Evolutionary conservation across 2,113 vertebrate genomes (phyloP), one percentile per base, ranked within the genome.

Genomic region (Melospiza georgiana): DNA sequence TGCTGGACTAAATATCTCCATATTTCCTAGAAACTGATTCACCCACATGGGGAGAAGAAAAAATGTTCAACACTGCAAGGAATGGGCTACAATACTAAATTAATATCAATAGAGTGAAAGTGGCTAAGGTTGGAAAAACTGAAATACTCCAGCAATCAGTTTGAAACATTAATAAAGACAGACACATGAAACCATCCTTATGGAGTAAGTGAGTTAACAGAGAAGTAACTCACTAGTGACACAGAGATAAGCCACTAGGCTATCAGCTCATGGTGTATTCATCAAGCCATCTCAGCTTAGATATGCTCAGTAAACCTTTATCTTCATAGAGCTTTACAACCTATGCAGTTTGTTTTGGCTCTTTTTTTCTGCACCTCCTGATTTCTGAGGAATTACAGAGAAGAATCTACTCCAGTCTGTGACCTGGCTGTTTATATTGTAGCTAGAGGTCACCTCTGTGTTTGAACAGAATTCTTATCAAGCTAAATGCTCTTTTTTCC

Each of bases 291-390:
- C 69, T 92, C 43, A 73, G 48, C 30, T 94, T 73, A 78, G 92
- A 79, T 86, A 94, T 74, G 58, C 46, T 95, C 88, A 74, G 79
- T 85, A 91, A 93, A 89, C 28, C 71, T 89, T 81, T 75, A 65
- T 51, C 16, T 71, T 89, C 12, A 37, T 73, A 79, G 69, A 96
- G 33, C 6, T 90, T 78, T 87, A 73, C 57, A 63, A 80, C 52
- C 55, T 82, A 69, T 66, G 18, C n/a, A 52, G 33, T 31, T 7
- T 73, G 51, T 46, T 94, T 39, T 33, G 59, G 12, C 35, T 59
- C 16, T 24, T 85, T 95, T 95, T 82, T 73, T 54, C 46, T 62
- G 27, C 74, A 73, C 15, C 37, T 44, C 48, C 44, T 90, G 63
- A 71, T 89, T 95, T 51, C 49, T 87, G 83, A 69, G 46, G 28